Evolutionary conservation across 2,113 vertebrate species (phyloP), one percentile per base, ranked within the genome.

Genomic region (Gadus chalcogrammus): DNA sequence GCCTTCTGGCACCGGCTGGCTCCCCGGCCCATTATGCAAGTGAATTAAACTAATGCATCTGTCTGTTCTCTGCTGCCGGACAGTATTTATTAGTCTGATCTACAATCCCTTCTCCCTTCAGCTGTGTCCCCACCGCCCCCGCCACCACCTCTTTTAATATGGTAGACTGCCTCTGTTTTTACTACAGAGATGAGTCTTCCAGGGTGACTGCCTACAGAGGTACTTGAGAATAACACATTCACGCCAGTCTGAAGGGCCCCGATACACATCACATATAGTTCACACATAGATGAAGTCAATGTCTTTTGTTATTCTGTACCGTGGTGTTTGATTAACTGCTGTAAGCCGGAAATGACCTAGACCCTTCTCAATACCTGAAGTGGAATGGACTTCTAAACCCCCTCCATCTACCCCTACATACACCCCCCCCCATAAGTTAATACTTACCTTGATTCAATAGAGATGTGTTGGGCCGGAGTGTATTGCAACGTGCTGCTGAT

Each of bases 41-140:
- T 88, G 78, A 85, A 90, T 90, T 84, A 91, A 89, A 85, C 76
- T 82, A 88, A 89, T 90, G 85, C 82, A 87, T 78, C 79, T 73
- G 73, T 86, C 87, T 85, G 69, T 74, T 79, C 71, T 75, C 67
- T 83, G 77, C 73, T 79, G 75, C 63, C 69, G 81, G 78, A 77
- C 80, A 73, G 53, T 81, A 82, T 88, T 88, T 88, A 86, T 87
- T 86, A 81, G 72, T 80, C 79, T 81, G 78, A 88, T 87, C 77
- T 80, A 70, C 67, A n/a, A 75, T 78, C 68, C 76, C 80, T 87
- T 79, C 77, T 69, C 87, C 80, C 79, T 83, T 75, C 75, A 76
- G 74, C 68, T 62, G 68, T 82, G 84, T 84, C 85, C 81, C 68
- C 67, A 60, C 35, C 81, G 24, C 5, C 53, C 53, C n/a, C 16